These are phyloP conservation scores for Drosophila pseudotakahashii DNA, from an alignment of 2,888 invertebrate genomes.

Conservation along the genomic window DNA sequence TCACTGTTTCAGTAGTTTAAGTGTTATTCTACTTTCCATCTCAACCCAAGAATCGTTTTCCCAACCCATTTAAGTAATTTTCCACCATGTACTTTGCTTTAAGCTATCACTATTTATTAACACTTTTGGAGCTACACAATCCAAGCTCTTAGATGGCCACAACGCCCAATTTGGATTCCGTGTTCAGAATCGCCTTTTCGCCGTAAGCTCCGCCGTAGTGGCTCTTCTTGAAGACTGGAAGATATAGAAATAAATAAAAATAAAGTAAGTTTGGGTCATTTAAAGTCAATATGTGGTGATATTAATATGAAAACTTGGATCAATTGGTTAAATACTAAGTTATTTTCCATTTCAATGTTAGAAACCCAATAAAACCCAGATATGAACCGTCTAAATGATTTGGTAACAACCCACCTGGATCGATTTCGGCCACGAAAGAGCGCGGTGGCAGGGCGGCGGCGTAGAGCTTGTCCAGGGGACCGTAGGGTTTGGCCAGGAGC, in stretches of 20 bases:
- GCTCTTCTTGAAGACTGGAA: constrained; percentile 75
- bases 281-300: neutral
- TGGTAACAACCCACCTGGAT: constrained; percentile 75
- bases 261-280: constrained; percentile 20
- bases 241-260: neutral
- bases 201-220: constrained; percentile 58
- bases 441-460: constrained; percentile 82
- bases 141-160: constrained; percentile 63
- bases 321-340: too few relatives aligned
- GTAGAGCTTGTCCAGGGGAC: constrained; percentile 71
- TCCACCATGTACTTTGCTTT: constrained; percentile 37
- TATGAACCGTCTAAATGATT: too few relatives aligned
- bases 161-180: constrained; percentile 71
- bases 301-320: neutral
- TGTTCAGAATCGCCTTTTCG: constrained; percentile 51
- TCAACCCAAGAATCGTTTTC: neutral
- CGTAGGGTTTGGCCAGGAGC: constrained; percentile 69
- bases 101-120: constrained; percentile 74
- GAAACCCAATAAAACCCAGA: too few relatives aligned
- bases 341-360: too few relatives aligned
- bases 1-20: too few relatives aligned
- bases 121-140: constrained; percentile 36
- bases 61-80: neutral
- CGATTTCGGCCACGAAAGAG: constrained; percentile 79
- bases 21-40: neutral